Conservation (phyloP, 2,888 invertebrate species). For the Clitarchus hookeri region DNA sequence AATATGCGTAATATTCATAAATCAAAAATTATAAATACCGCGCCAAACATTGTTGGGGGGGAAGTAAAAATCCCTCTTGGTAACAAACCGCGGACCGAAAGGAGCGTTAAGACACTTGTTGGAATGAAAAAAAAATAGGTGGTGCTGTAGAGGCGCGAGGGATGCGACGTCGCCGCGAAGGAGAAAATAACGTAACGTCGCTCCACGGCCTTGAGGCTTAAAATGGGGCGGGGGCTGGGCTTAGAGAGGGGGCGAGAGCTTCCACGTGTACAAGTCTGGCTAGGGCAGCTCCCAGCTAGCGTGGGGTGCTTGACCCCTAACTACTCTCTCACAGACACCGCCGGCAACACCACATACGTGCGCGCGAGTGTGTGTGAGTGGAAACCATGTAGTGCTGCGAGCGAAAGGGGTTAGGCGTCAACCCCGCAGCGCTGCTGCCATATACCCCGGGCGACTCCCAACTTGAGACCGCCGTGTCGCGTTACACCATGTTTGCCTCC, state of each 20-base stretch:
- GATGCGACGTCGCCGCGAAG: conserved; percentile 25
- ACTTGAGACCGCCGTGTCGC: background rate
- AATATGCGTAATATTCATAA: background rate
- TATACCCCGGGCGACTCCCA: background rate
- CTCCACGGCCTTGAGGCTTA: conserved; percentile 36
- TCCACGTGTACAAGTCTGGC: conserved; percentile 36
- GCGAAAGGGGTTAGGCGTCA: conserved; percentile 20
- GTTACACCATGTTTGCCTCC: background rate
- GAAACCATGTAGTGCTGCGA: background rate
- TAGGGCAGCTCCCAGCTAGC: conserved; percentile 35
- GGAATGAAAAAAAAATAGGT: background rate
- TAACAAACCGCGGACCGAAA: too few relatives aligned
- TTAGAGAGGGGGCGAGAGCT: conserved; percentile 36
- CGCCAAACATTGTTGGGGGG: background rate
- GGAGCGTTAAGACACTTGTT: background rate
- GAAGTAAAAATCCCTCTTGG: too few relatives aligned
- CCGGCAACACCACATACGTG: conserved; percentile 12
- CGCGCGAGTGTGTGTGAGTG: background rate
- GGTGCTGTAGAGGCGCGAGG: conserved; percentile 16
- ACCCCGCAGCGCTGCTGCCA: background rate
- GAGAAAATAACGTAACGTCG: conserved; percentile 34
- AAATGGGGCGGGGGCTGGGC: conserved; percentile 39
- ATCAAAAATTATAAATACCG: background rate
- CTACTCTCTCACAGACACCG: conserved; percentile 28
- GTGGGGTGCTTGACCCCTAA: conserved; percentile 39